phyloP scores from a whole-genome alignment of 1,140 invertebrate species.

The Brachionus angularis region DNA sequence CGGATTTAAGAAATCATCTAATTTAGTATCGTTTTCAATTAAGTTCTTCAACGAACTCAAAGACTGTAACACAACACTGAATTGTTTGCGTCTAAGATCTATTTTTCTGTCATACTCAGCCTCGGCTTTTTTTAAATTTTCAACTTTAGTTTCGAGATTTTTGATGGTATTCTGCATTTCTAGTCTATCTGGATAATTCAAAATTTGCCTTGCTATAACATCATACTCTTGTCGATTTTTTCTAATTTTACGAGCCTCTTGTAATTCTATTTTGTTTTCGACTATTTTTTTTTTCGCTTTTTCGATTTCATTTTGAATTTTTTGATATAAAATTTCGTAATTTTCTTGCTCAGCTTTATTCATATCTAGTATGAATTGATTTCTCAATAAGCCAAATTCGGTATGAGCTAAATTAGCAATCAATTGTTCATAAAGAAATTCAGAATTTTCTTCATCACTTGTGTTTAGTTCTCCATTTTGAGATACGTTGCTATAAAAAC shows the following conservation, averaged over 20 bases:
- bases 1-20: constrained; percentile 21
- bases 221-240: constrained; percentile 43
- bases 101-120: constrained; percentile 33
- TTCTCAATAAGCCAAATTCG: constrained; percentile 81
- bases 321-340: constrained; percentile 71
- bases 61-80: constrained; percentile 30
- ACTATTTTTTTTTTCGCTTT: constrained; percentile 39
- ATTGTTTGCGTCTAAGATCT: constrained; percentile 41
- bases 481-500: constrained; percentile 66
- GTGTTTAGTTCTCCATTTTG: constrained; percentile 64
- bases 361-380: constrained; percentile 72
- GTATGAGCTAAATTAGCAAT: constrained; percentile 75
- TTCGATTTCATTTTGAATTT: constrained; percentile 63
- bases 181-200: constrained; percentile 9
- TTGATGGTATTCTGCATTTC: constrained; percentile 38
- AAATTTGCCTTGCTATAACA: constrained; percentile 26
- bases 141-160: constrained; percentile 21
- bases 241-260: constrained; percentile 50
- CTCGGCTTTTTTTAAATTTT: constrained; percentile 9
- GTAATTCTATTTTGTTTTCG: constrained; percentile 66
- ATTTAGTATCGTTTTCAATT: constrained; percentile 32
- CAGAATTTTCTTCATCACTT: constrained; percentile 5
- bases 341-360: constrained; percentile 76
- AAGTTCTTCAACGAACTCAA: constrained; percentile 26
- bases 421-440: constrained; percentile 67